Conservation (phyloP, 2,888 invertebrate species). For the Lasius fuliginosus region DNA sequence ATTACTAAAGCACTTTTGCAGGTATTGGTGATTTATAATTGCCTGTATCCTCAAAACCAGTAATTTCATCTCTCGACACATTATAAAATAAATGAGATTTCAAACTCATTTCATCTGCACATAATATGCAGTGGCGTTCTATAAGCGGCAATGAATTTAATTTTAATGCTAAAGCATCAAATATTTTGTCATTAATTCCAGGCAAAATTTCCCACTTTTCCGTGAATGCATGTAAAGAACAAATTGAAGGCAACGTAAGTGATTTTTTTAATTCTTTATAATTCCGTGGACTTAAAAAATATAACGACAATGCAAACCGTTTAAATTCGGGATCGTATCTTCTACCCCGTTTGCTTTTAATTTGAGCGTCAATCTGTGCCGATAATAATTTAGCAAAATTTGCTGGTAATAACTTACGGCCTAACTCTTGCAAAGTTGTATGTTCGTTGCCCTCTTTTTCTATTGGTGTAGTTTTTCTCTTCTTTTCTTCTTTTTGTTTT, state of each 20-base stretch:
- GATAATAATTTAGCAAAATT: neutral
- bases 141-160: neutral
- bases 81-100: no score
- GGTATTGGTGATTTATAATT: neutral
- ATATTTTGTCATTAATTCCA: neutral
- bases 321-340: neutral
- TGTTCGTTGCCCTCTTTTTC: no score
- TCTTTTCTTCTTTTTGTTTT: no score
- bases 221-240: neutral
- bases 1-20: neutral
- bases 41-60: neutral
- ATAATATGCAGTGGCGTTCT: neutral
- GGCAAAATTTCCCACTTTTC: neutral
- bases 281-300: neutral
- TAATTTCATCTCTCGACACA: neutral
- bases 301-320: neutral
- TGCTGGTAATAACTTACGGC: no score
- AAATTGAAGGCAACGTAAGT: neutral
- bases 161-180: neutral
- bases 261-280: neutral
- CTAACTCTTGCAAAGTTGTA: no score
- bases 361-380: neutral
- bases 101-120: neutral
- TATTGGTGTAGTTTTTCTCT: no score
- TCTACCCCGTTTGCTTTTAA: neutral